Conservation (phyloP, 2,888 invertebrate genomes). For the Phengaris arion region DNA sequence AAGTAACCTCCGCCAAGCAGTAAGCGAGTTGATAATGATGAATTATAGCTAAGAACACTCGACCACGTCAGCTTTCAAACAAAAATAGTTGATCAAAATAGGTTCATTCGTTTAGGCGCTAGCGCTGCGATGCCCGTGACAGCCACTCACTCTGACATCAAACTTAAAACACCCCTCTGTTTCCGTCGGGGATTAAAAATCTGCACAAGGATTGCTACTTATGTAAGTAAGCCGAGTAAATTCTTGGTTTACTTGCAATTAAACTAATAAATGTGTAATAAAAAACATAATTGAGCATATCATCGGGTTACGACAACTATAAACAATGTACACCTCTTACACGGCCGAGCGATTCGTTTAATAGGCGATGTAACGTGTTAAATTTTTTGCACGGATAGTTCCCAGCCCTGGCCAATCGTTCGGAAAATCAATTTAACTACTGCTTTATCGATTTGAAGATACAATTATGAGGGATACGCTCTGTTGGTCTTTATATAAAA, state of each 20-base stretch:
- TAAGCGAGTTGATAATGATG: no score
- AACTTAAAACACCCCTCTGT: no score
- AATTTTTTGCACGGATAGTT: slow-evolving; percentile 46
- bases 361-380: slow-evolving; percentile 48
- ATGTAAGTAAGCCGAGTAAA: neutral
- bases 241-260: neutral
- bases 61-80: no score
- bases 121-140: no score
- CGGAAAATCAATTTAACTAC: slow-evolving; percentile 48
- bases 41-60: no score
- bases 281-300: slow-evolving; percentile 28
- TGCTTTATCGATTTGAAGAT: slow-evolving; percentile 22
- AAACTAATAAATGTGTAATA: slow-evolving; percentile 13
- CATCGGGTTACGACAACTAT: slow-evolving; percentile 26
- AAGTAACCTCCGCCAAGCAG: no score
- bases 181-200: no score
- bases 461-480: slow-evolving; percentile 9
- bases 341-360: slow-evolving; percentile 48
- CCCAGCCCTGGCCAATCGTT: slow-evolving; percentile 46
- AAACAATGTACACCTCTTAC: slow-evolving; percentile 42
- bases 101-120: no score
- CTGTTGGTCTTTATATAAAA: neutral
- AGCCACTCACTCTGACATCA: no score
- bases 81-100: no score
- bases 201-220: no score